Base-by-base conservation (phyloP, 1,140 invertebrate genomes). In the Harlomillsia oculata region DNA sequence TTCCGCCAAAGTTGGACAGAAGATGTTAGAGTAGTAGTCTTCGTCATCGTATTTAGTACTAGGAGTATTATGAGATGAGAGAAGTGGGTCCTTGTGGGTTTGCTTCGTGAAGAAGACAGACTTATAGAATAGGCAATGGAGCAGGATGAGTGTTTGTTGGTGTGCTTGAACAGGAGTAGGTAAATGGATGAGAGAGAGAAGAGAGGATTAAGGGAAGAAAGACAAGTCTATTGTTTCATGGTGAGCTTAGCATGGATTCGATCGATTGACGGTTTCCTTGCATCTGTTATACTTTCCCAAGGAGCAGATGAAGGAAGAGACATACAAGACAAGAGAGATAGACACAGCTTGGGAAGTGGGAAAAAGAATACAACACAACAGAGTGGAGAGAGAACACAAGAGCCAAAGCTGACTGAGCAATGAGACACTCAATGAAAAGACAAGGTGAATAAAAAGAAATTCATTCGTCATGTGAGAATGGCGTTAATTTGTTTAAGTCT, bases 401-500 rank as follows among this genome's bases (percentile, higher is more conserved):
- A 45, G 41, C 13, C 36, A 41, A 29, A 56, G 23, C 30, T 29
- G 36, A 32, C 18, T 44, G 39, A 54, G 52, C 34, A 50, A 34
- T 39, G 41, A 55, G 43, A 55, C 26, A n/a, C n/a, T n/a, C 40
- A 34, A 39, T 34, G 29, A 43, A 52, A 30, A 49, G 43, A 53
- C 25, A 20, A 46, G 32, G 48, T 53, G 44, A 54, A 61, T 54
- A 55, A 61, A n/a, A 48, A 62, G 51, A 55, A 65, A 62, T 65
- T 54, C 59, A 59, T 57, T 65, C 63, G 63, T 65, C 63, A 65
- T 65, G 44, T 54, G 48, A 49, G 59, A 65, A 65, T 59, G 51
- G 56, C 59, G 59, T 62, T 62, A 65, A 65, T 65, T 65, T 65
- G 53, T 56, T 62, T 62, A 64, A 61, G 50, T 60, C 59, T 60